phyloP scores from a whole-genome alignment of 1,140 invertebrate genomes.

The Drosophila neocordata region DNA sequence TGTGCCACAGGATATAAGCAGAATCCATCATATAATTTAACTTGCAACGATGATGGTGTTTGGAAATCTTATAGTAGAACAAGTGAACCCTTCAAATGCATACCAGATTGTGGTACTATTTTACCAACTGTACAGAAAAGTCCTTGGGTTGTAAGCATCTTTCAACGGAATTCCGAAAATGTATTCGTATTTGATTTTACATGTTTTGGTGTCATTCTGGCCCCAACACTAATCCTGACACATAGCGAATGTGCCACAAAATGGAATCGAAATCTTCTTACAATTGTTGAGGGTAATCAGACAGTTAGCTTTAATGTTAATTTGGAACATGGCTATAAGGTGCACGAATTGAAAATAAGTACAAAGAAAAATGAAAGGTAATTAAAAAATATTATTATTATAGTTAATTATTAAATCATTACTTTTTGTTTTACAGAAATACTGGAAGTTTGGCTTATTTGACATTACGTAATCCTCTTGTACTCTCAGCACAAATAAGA shows the following conservation, averaged over 20 bases:
- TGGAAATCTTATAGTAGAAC: background rate
- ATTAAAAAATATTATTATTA: too few relatives aligned
- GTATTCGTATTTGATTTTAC: constrained; percentile 45
- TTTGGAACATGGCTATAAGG: constrained; percentile 9
- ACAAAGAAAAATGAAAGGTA: too few relatives aligned
- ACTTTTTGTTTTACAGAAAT: background rate
- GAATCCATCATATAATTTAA: background rate
- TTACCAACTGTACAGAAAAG: constrained; percentile 7
- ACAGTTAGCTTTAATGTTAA: background rate
- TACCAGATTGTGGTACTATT: constrained; percentile 39
- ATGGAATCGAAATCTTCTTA: too few relatives aligned
- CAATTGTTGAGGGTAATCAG: constrained; percentile 24
- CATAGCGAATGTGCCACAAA: background rate
- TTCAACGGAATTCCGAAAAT: background rate
- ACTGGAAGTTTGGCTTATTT: background rate
- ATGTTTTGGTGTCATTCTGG: constrained; percentile 82
- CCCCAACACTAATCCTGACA: constrained; percentile 2
- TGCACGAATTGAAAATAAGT: background rate
- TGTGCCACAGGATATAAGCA: constrained; percentile 38
- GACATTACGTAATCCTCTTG: constrained; percentile 15
- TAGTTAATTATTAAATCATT: too few relatives aligned
- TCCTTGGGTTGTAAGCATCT: constrained; percentile 52
- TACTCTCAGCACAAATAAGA: constrained; percentile 22
- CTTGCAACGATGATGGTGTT: background rate
- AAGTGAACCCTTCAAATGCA: background rate